Base-by-base conservation (phyloP, 2,797 vertebrate species). In the Carapus acus region DNA sequence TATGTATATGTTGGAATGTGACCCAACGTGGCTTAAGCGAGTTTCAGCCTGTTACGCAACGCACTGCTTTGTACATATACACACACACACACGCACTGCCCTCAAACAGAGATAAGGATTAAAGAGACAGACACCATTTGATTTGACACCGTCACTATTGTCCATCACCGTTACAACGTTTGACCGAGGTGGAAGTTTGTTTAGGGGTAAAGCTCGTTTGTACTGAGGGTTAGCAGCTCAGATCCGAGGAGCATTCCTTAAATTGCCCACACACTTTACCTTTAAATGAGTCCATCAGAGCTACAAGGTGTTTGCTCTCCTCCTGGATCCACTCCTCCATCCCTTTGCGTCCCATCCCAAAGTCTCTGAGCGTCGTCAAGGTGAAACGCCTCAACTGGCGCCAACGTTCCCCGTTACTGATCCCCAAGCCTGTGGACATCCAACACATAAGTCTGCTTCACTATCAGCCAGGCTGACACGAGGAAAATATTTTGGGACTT, bases 271-370 rank as follows among this genome's bases (percentile, higher is more conserved):
- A 2, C 29, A 83, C 31, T 33, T 7, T 9, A 33, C 76, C 69
- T 51, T 80, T 73, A 1, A 54, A 74, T 6, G 58, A 27, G 1
- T 48, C 19, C 2, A 88, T 45, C 1, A 33, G 31, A 1, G n/a
- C 60, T 22, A 34, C 58, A 49, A 86, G 36, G 57, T 85, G 60
- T 39, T 8, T 31, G 66, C 85, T 81, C 65, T 86, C 84, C 42
- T 86, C 84, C 23, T 79, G 76, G 54, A 85, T 87, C 87, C 85
- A 87, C 22, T 77, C 47, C 16, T 87, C 86, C 85, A 88, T 88
- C 53, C 77, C 68, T 21, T 82, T 85, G 17, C 82, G 77, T 40
- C 85, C 87, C 87, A 87, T 88, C 49, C 85, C 85, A 37, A 87
- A 87, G 69, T 88, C 85, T 73, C 80, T 71, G 2, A 88, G 65